Conservation (phyloP, 2,888 invertebrate species). For the Plemyria rubiginata region DNA sequence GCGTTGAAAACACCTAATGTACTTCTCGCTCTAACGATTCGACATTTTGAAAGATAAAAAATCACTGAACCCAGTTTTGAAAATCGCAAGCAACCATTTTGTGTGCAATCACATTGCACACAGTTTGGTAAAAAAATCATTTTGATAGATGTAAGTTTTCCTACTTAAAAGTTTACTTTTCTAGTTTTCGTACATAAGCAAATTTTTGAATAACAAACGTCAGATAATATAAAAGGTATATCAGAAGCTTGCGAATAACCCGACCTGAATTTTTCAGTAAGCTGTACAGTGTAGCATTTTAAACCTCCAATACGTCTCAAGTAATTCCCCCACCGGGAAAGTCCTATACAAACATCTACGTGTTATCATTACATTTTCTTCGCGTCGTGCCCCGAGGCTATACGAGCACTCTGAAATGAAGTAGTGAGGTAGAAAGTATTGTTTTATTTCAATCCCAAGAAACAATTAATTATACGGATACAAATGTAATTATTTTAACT, state of each 20-base stretch:
- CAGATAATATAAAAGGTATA: not conserved
- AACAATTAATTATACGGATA: slow-evolving; percentile 3
- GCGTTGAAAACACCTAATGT: no score
- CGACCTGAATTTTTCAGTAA: slow-evolving; percentile 16
- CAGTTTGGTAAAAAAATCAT: no score
- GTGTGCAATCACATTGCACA: no score
- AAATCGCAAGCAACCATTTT: no score
- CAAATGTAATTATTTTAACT: slow-evolving; percentile 4
- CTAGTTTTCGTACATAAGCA: no score
- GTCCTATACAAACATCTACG: slow-evolving; percentile 23
- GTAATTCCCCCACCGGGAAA: slow-evolving; percentile 8
- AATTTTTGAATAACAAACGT: no score
- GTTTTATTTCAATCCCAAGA: slow-evolving; percentile 22
- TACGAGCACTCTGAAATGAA: slow-evolving; percentile 5
- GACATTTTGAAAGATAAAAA: no score
- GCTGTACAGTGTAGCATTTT: slow-evolving; percentile 6
- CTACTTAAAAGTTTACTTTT: no score
- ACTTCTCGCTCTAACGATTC: no score
- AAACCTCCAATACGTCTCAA: slow-evolving; percentile 12
- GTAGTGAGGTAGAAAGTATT: slow-evolving; percentile 3
- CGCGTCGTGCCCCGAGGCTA: slow-evolving; percentile 14
- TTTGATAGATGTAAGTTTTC: no score
- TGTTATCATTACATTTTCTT: slow-evolving; percentile 38
- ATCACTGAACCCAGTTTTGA: no score
- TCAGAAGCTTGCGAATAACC: not conserved